A percentile compares a stretch with the other conserved stretches of the same genome.
Evolutionary conservation across 1,140 invertebrate genomes (phyloP).

Genomic region (Heliconius himera): DNA sequence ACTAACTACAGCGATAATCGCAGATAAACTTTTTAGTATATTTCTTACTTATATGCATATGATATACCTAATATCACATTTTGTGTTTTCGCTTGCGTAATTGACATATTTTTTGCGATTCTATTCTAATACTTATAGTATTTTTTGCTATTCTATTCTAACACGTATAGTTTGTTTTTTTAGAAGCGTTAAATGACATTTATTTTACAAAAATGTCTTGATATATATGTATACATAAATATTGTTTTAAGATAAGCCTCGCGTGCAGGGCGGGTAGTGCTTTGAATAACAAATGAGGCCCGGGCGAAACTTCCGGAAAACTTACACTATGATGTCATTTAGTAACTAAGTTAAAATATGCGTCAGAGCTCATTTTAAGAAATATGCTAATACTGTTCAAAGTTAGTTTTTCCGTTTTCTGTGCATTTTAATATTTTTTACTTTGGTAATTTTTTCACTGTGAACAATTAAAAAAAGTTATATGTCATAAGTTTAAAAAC

Average conservation of each 20-base stretch:
- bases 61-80: too few relatives aligned
- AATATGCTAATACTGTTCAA: constrained; percentile 10
- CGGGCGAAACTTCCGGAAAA: constrained; percentile 38
- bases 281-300: constrained; percentile 44
- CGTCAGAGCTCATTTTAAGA: neutral
- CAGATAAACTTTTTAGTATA: too few relatives aligned
- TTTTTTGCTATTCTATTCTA: too few relatives aligned
- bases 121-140: too few relatives aligned
- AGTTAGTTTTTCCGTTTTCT: neutral
- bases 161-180: too few relatives aligned
- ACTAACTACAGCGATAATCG: too few relatives aligned
- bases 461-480: too few relatives aligned
- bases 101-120: neutral
- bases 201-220: neutral
- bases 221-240: constrained; percentile 27
- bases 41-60: too few relatives aligned
- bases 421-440: neutral
- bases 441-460: too few relatives aligned
- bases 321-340: constrained; percentile 33
- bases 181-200: neutral
- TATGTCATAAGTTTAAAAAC: too few relatives aligned
- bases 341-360: constrained; percentile 19
- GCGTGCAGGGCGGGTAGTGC: constrained; percentile 39
- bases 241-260: constrained; percentile 32
- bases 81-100: neutral